Conservation (phyloP, 23 tunicate genomes). For the Corella eumyota region DNA sequence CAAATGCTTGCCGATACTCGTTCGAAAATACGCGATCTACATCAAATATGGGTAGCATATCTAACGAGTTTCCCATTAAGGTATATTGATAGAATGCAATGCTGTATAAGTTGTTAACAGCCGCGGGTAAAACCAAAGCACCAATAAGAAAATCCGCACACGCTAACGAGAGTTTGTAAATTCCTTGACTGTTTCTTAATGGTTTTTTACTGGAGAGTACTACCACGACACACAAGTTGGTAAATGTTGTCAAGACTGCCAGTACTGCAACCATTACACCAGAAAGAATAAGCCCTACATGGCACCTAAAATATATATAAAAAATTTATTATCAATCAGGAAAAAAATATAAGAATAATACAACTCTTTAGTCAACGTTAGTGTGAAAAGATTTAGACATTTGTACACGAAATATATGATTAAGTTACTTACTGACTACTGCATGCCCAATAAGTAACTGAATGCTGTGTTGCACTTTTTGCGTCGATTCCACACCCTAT, state of each 20-base stretch:
- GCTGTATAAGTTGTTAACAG: too few species aligned
- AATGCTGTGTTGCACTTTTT: not conserved
- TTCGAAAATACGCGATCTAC: too few species aligned
- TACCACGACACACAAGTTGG: slow-evolving; percentile 3
- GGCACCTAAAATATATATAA: slow-evolving; percentile 4
- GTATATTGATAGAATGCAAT: too few species aligned
- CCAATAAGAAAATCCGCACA: slow-evolving; percentile 35
- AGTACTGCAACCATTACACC: slow-evolving; percentile 1
- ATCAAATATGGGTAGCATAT: too few species aligned
- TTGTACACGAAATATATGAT: too few species aligned
- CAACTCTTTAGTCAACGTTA: too few species aligned
- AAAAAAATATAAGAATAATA: too few species aligned
- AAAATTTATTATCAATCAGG: too few species aligned
- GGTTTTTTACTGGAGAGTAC: slow-evolving; percentile 6
- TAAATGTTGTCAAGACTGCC: not conserved
- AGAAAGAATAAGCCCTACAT: not conserved
- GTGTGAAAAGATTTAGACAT: too few species aligned
- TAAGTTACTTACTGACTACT: too few species aligned
- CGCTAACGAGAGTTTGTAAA: slow-evolving; percentile 37
- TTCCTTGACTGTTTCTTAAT: slow-evolving; percentile 49
- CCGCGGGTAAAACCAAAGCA: slow-evolving; percentile 18
- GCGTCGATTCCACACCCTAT: slow-evolving; percentile 28
- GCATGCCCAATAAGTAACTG: not conserved
- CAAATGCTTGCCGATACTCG: slow-evolving; percentile 1
- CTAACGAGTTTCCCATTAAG: too few species aligned